Conservation (phyloP, 2,888 invertebrate genomes). For the Barypeithes pellucidus region DNA sequence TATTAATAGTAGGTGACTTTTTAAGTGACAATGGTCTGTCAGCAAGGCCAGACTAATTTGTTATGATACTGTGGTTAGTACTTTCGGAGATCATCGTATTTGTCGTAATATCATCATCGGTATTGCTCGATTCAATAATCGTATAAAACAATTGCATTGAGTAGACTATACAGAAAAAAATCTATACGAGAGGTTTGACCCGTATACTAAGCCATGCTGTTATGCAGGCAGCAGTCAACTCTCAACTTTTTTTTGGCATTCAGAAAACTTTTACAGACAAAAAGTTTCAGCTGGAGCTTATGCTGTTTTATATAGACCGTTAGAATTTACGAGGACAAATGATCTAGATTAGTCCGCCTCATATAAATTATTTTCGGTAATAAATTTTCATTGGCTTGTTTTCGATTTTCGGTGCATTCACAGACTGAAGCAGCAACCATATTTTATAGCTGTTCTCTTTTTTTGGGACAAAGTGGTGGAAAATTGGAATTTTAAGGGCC, state of each 20-base stretch:
- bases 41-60: no score
- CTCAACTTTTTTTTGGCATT: background rate
- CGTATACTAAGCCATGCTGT: background rate
- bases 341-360: conserved; percentile 17
- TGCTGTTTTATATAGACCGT: conserved; percentile 6
- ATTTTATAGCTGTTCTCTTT: conserved; percentile 29
- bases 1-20: no score
- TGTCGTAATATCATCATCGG: no score
- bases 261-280: conserved; percentile 7
- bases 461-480: conserved; percentile 4
- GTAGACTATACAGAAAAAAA: no score
- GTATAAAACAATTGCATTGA: no score
- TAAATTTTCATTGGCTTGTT: conserved; percentile 35
- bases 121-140: no score
- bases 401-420: conserved; percentile 27
- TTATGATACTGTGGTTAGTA: no score
- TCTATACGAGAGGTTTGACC: no score
- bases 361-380: conserved; percentile 27
- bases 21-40: no score
- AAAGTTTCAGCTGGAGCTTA: background rate
- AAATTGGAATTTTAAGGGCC: conserved; percentile 11
- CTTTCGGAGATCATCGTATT: no score
- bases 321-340: conserved; percentile 2
- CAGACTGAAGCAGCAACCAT: conserved; percentile 17
- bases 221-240: background rate